Percentiles rank a stretch among this genome's conserved stretches.
Evolutionary conservation across 2,113 vertebrate species (phyloP).

Genomic region (Gymnogyps californianus): DNA sequence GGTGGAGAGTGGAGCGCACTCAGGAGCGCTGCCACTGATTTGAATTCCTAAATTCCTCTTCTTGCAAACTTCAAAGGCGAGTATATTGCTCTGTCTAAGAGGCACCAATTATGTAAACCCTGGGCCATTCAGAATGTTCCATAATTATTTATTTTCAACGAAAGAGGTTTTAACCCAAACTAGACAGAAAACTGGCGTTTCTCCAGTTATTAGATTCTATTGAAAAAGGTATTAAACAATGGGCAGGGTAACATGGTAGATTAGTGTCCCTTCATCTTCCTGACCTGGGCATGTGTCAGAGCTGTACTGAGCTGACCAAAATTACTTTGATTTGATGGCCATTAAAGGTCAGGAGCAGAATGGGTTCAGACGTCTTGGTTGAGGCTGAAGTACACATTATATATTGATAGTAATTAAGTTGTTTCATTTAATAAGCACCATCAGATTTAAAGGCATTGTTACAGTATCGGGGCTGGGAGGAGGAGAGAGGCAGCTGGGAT

Average conservation of each 20-base stretch:
- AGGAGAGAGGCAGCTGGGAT: conserved; percentile 3
- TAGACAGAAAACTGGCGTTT: conserved; percentile 68
- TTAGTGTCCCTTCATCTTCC: conserved; percentile 66
- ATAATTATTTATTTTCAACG: conserved; percentile 69
- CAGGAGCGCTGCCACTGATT: conserved; percentile 10
- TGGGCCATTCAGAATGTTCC: conserved; percentile 54
- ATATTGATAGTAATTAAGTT: conserved; percentile 76
- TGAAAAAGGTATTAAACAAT: conserved; percentile 72
- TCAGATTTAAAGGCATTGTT: conserved; percentile 62
- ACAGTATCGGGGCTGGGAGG: background rate
- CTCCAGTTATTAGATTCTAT: conserved; percentile 71
- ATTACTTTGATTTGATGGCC: conserved; percentile 75
- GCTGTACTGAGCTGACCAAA: conserved; percentile 60
- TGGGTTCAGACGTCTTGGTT: conserved; percentile 60
- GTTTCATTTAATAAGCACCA: conserved; percentile 73
- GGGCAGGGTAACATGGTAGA: conserved; percentile 61
- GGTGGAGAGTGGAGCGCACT: background rate
- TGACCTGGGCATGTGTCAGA: conserved; percentile 74
- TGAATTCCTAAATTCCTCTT: conserved; percentile 63
- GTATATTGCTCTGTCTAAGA: conserved; percentile 57
- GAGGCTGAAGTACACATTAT: conserved; percentile 64
- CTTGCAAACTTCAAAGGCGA: conserved; percentile 62
- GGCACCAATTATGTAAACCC: conserved; percentile 61
- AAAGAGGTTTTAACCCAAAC: conserved; percentile 62
- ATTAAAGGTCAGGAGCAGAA: conserved; percentile 73